Base-by-base conservation (phyloP, 2,113 vertebrate species). In the Synchiropus splendidus region DNA sequence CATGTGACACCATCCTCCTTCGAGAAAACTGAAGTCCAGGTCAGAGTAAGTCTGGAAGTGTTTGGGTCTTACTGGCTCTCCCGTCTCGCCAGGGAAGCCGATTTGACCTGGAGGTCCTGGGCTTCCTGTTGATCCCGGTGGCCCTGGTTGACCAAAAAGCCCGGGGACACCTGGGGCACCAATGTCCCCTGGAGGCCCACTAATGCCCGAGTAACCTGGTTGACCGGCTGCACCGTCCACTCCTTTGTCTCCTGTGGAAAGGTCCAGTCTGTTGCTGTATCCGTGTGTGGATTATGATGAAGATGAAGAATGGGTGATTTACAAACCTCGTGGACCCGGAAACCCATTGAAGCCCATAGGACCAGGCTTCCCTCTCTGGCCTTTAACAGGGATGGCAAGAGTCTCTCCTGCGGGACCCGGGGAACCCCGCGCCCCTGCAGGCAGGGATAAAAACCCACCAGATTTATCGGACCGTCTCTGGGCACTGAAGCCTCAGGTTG, bases 21-120 rank as follows among this genome's bases (percentile, higher is more conserved):
- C 3, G 9, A 14, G 9, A 10, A n/a, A n/a, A n/a, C n/a, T 27
- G 12, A n/a, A 13, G 37, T 39, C 16, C 15, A 1, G 16, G 9
- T 13, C 16, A 17, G 31, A 14, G 14, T 17, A 1, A 39, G 21
- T 2, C 38, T 36, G 12, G 16, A n/a, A n/a, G n/a, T 37, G 6
- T 10, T 18, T 15, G 32, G 1, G 21, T 57, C 53, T 81, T 46
- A 86, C 93, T 8, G 36, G 10, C 2, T 68, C 78, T 70, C 93
- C 93, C 2, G 32, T 53, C 40, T 77, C 70, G 61, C 93, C 93
- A 4, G 18, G 39, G 10, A 74, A 80, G 5, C 93, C 93, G 13
- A 58, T 52, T 45, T 68, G 49, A 13, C 84, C 84, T 16, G 16
- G 45, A 12, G 37, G 45, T 14, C 83, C 84, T 39, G 13, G 14